These are phyloP conservation scores for Mus caroli DNA, from an alignment of 2,797 vertebrate genomes.

Conservation along the genomic window DNA sequence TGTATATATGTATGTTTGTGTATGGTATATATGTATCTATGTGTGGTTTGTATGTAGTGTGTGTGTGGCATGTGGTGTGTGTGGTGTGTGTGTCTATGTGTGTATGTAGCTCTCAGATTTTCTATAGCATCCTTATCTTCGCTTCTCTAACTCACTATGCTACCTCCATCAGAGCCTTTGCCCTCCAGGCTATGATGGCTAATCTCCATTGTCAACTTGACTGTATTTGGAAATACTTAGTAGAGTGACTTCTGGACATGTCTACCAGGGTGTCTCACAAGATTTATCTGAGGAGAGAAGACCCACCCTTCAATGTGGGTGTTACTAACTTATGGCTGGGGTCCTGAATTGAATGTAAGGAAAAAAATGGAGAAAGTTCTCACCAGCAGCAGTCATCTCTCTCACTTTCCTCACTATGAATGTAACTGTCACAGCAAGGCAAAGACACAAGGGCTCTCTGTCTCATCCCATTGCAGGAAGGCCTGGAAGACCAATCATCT, in stretches of 20 bases:
- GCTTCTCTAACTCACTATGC: background rate
- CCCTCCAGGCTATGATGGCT: background rate
- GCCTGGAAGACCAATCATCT: background rate
- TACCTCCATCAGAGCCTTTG: background rate
- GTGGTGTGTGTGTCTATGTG: too few species aligned
- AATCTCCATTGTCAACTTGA: background rate
- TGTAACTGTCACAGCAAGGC: background rate
- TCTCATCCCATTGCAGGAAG: background rate
- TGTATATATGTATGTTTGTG: too few species aligned
- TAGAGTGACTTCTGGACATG: background rate
- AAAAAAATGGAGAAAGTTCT: background rate
- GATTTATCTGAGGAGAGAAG: background rate
- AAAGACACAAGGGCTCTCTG: background rate
- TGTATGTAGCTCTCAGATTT: background rate
- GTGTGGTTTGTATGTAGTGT: too few species aligned
- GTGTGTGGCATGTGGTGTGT: too few species aligned
- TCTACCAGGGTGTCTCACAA: background rate
- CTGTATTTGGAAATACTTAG: background rate
- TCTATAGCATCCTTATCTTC: background rate
- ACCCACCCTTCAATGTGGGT: background rate
- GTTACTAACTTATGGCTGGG: background rate
- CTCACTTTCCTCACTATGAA: background rate
- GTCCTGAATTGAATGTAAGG: background rate
- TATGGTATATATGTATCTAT: too few species aligned
- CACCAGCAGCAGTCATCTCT: background rate